Percentiles rank a stretch among this genome's conserved stretches.
These are phyloP conservation scores for Aleiodes leptofemur DNA, from an alignment of 2,888 invertebrate species.

Conservation along the genomic window DNA sequence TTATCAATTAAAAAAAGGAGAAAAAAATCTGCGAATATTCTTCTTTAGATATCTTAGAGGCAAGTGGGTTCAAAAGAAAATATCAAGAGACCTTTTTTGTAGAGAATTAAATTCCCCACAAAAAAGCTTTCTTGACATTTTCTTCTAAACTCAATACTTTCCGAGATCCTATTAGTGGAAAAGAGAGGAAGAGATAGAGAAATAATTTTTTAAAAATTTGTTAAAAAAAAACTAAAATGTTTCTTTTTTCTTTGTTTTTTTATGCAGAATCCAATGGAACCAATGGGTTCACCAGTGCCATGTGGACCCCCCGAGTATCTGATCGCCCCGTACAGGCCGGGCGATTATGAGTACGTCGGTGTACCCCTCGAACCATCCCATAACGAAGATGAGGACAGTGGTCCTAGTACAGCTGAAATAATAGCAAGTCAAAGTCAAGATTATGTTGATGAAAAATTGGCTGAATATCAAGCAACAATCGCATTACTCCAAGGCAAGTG, in stretches of 20 bases:
- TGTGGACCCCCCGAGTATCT: slow-evolving; percentile 72
- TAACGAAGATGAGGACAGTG: slow-evolving; percentile 84
- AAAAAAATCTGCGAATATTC: too few relatives aligned
- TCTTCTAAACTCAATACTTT: too few relatives aligned
- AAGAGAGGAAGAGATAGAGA: too few relatives aligned
- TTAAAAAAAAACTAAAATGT: too few relatives aligned
- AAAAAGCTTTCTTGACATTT: too few relatives aligned
- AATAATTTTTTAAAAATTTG: too few relatives aligned
- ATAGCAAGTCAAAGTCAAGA: slow-evolving; percentile 96
- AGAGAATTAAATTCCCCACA: too few relatives aligned
- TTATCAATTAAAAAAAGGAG: too few relatives aligned
- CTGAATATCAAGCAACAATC: slow-evolving; percentile 95
- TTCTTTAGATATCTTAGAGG: too few relatives aligned
- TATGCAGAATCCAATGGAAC: slow-evolving; percentile 66
- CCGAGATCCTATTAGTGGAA: too few relatives aligned
- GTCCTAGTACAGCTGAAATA: slow-evolving; percentile 93
- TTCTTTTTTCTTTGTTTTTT: not conserved
- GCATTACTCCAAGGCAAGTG: slow-evolving; percentile 84
- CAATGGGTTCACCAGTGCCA: slow-evolving; percentile 64
- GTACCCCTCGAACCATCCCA: slow-evolving; percentile 85
- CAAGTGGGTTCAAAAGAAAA: too few relatives aligned
- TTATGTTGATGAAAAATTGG: slow-evolving; percentile 94
- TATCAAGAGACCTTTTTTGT: too few relatives aligned
- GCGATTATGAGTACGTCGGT: slow-evolving; percentile 84
- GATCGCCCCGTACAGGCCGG: slow-evolving; percentile 76